Evolutionary conservation across 2,797 vertebrate species (phyloP).

Genomic region (Simalia tracyae): DNA sequence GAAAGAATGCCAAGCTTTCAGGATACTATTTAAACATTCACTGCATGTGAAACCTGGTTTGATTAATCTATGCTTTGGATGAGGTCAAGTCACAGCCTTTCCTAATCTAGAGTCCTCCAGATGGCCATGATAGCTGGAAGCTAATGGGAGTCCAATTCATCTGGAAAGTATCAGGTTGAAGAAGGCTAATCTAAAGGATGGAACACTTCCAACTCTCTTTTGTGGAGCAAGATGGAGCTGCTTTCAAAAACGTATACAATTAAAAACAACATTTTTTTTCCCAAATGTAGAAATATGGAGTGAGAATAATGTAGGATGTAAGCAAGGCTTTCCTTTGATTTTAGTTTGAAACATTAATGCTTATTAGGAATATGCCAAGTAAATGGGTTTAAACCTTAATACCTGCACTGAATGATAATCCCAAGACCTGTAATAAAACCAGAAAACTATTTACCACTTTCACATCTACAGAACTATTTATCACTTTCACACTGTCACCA

Average conservation of each 20-base stretch:
- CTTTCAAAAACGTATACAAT: neutral
- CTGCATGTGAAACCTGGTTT: neutral
- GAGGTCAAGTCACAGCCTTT: neutral
- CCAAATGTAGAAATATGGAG: neutral
- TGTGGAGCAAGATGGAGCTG: neutral
- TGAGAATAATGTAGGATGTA: neutral
- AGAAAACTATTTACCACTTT: neutral
- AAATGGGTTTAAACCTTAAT: neutral
- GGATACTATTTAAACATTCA: neutral
- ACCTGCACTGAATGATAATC: neutral
- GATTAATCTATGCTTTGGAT: neutral
- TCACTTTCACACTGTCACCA: neutral
- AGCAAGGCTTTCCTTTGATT: neutral
- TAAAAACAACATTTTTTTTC: neutral
- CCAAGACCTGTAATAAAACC: neutral
- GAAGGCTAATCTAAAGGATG: neutral
- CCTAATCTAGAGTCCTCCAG: neutral
- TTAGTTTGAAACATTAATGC: neutral
- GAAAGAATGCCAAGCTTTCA: slow-evolving; percentile 14
- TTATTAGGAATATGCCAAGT: neutral
- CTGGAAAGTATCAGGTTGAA: neutral
- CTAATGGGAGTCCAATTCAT: neutral
- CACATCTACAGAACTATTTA: neutral
- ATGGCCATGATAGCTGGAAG: neutral
- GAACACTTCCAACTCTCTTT: neutral